These are phyloP conservation scores for Meda fulgida DNA, from an alignment of 2,797 vertebrate species.

Conservation along the genomic window DNA sequence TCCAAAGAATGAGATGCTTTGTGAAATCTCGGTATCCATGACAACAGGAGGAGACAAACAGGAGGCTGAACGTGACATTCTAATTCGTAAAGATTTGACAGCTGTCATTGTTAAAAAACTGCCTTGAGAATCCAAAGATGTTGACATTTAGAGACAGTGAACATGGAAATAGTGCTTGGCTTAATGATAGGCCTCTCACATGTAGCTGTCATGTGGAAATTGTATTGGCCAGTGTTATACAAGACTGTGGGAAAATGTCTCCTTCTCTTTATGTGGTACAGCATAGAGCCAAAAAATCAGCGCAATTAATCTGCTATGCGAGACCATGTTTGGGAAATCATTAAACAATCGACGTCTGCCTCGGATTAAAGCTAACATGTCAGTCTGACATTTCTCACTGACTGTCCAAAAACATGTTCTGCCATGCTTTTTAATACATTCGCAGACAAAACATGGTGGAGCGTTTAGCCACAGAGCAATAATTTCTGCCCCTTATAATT, in stretches of 20 bases:
- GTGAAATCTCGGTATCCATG: slow-evolving; percentile 60
- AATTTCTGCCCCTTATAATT: slow-evolving; percentile 59
- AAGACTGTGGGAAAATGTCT: slow-evolving; percentile 36
- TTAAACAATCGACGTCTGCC: slow-evolving; percentile 26
- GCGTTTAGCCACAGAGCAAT: slow-evolving; percentile 60
- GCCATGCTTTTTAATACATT: slow-evolving; percentile 17
- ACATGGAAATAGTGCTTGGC: slow-evolving; percentile 31
- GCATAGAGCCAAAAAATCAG: not conserved
- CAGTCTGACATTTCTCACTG: slow-evolving; percentile 25
- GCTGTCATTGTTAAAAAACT: slow-evolving; percentile 36
- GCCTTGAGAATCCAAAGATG: slow-evolving; percentile 24
- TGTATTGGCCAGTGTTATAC: slow-evolving; percentile 25
- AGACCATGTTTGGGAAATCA: slow-evolving; percentile 31
- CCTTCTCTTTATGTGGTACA: slow-evolving; percentile 2
- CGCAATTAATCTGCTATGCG: slow-evolving; percentile 9
- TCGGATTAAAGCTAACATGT: slow-evolving; percentile 26
- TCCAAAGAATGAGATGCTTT: slow-evolving; percentile 53
- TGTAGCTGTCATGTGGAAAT: slow-evolving; percentile 33
- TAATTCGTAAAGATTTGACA: slow-evolving; percentile 42
- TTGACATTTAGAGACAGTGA: slow-evolving; percentile 44
- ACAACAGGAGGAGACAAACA: slow-evolving; percentile 59
- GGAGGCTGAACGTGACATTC: slow-evolving; percentile 49
- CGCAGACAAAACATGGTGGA: slow-evolving; percentile 63
- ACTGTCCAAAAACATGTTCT: slow-evolving; percentile 28
- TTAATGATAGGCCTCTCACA: slow-evolving; percentile 39